phyloP scores from a whole-genome alignment of 2,113 vertebrate species.

The human (Homo sapiens) region DNA sequence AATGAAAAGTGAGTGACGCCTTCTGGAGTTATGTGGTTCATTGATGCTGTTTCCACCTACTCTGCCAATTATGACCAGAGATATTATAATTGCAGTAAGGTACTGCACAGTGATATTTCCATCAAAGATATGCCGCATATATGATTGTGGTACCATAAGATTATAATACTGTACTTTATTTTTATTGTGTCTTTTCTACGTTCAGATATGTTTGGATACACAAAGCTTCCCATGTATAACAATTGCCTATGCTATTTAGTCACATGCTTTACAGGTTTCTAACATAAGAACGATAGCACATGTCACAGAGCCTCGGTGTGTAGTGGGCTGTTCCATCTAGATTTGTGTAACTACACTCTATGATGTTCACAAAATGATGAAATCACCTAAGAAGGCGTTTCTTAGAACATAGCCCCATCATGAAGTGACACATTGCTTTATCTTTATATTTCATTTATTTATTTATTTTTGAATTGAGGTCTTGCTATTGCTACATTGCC shows the following conservation, averaged over 20 bases:
- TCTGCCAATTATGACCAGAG: background rate
- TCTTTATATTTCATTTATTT: background rate
- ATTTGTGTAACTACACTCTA: background rate
- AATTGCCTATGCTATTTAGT: background rate
- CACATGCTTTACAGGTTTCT: background rate
- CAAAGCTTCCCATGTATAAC: background rate
- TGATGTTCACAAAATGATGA: background rate
- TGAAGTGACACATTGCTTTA: background rate
- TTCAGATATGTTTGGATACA: background rate
- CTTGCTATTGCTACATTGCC: too few species aligned
- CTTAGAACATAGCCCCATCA: background rate
- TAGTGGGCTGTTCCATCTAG: background rate
- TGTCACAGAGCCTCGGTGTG: background rate
- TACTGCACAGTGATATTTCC: background rate
- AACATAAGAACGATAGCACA: background rate
- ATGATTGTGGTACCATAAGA: background rate
- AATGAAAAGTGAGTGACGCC: background rate
- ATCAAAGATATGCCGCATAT: background rate
- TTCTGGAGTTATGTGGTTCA: accelerated
- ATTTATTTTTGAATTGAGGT: background rate
- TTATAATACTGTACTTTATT: background rate
- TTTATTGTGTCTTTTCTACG: background rate
- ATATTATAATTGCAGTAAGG: background rate
- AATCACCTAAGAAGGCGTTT: background rate
- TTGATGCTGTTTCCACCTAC: background rate